Percentiles rank a stretch among this genome's conserved stretches.
Evolutionary conservation across 2,888 invertebrate genomes (phyloP).

Genomic region (Volucella bombylans): DNA sequence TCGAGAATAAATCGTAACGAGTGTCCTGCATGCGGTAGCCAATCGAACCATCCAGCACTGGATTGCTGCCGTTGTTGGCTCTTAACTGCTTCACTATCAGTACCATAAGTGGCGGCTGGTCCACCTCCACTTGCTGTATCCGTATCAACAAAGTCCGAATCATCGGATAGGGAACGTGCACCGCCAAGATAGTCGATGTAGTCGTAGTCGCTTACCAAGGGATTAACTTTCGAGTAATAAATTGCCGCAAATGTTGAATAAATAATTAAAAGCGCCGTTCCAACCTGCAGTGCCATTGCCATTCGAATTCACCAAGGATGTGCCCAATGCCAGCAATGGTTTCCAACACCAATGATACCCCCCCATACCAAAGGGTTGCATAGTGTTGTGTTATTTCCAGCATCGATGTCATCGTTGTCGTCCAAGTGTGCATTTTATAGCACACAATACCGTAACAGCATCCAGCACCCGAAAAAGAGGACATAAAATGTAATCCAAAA

Average conservation of each 20-base stretch:
- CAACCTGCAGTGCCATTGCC: conserved; percentile 84
- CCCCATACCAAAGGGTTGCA: neutral
- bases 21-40: conserved; percentile 80
- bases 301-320: conserved; percentile 13
- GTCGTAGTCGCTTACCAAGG: conserved; percentile 90
- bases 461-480: neutral
- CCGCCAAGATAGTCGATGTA: conserved; percentile 89
- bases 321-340: neutral
- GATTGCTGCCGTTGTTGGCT: conserved; percentile 58
- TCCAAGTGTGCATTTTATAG: conserved; percentile 72
- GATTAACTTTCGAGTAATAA: conserved; percentile 94
- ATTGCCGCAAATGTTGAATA: conserved; percentile 94
- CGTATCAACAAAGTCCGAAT: conserved; percentile 80
- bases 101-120: conserved; percentile 7
- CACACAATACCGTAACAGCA: conserved; percentile 34
- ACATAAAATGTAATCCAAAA: conserved; percentile 5
- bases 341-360: no score
- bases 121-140: conserved; percentile 73
- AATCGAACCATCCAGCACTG: conserved; percentile 75
- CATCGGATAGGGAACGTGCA: conserved; percentile 85
- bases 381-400: conserved; percentile 29
- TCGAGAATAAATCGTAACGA: conserved; percentile 81
- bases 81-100: conserved; percentile 14
- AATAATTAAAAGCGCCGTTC: conserved; percentile 90
- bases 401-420: conserved; percentile 19